Conservation (phyloP, 2,888 invertebrate genomes). For the Cephus runcator region DNA sequence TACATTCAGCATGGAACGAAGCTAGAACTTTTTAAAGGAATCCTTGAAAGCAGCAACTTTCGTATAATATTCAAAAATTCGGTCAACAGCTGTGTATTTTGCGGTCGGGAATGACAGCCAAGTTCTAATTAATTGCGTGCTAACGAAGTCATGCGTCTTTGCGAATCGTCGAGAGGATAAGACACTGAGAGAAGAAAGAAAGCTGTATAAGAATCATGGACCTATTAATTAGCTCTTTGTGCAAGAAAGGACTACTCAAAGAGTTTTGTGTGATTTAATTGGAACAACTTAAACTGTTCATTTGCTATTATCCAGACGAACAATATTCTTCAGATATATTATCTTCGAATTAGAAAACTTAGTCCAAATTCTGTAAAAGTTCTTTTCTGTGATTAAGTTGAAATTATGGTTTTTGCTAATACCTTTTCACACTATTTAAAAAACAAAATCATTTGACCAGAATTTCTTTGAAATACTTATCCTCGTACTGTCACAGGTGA, state of each 20-base stretch:
- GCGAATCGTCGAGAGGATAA: background rate
- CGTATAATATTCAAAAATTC: background rate
- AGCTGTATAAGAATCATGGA: background rate
- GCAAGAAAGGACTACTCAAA: background rate
- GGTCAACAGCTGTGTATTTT: background rate
- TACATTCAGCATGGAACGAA: background rate
- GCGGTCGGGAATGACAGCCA: background rate
- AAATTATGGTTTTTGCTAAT: background rate
- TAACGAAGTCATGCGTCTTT: background rate
- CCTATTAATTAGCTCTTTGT: background rate
- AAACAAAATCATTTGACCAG: no score
- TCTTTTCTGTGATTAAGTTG: background rate
- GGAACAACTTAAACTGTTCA: background rate
- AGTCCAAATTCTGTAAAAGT: no score
- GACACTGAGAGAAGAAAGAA: background rate
- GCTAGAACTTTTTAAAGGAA: background rate
- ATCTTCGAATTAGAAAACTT: background rate
- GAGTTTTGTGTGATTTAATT: background rate
- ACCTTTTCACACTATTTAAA: background rate
- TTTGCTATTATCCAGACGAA: no score
- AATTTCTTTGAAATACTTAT: background rate
- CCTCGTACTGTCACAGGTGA: background rate
- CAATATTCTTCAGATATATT: background rate
- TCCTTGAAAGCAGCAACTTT: background rate
- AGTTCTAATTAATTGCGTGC: background rate